Evolutionary conservation across 2,113 vertebrate species (phyloP), one percentile per base, ranked within the genome.

Genomic region (Xiphias gladius): DNA sequence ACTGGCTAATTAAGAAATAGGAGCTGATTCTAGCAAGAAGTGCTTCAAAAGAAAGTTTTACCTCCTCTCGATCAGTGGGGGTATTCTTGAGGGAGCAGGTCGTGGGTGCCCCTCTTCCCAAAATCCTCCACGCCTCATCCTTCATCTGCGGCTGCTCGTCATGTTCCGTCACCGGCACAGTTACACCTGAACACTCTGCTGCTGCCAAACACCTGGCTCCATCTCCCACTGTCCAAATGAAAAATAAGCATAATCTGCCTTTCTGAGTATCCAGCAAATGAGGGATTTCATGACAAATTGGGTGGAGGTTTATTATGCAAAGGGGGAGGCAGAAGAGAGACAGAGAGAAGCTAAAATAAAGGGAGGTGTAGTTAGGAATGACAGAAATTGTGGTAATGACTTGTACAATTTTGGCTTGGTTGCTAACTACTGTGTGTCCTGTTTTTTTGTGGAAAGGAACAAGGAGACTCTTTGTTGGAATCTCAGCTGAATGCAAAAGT

Each of bases 171-270:
- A 96, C 96, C 96, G 92, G 96, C 96, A 96, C 96, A 97, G 98
- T 99, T 99, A 98, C 98, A 99, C 98, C 98, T 99, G 97, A 99
- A 99, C 97, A 98, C 97, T 97, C 97, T 82, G 95, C 96, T 98
- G 98, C 96, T 98, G 97, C 97, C 97, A 97, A 98, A 99, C 98
- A 99, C 98, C 98, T 99, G 98, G 97, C 97, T 97, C 97, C 97
- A 96, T 97, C 97, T 97, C 97, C 96, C 96, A 96, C 97, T 98
- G 98, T 99, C 98, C 97, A 98, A 97, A 99, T 99, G 98, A 99
- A 99, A 99, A 98, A 99, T 99, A 98, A 98, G 98, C 97, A 97
- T 99, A 97, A 99, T 99, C 97, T 98, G 96, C 96, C 97, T 97
- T 95, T 97, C 96, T 96, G 96, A 97, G 97, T 97, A 97, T 97